A percentile compares a stretch with the other conserved stretches of the same genome.
Conservation (phyloP, 1,140 invertebrate species). For the Diprion similis region DNA sequence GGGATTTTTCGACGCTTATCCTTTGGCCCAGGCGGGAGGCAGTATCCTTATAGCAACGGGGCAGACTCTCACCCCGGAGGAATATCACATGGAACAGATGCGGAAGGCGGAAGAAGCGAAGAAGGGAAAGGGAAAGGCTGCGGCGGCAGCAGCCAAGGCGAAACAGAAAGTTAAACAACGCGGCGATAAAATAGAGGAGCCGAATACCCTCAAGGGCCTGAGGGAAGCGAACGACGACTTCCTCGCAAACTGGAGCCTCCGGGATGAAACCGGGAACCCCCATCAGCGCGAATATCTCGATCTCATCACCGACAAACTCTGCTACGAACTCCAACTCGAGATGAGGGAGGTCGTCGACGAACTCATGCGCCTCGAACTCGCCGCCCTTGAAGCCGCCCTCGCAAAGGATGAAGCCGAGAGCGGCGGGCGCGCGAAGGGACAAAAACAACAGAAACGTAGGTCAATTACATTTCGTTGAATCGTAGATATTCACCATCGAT, state of each 20-base stretch:
- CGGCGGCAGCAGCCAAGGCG: conserved; percentile 29
- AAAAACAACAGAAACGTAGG: conserved; percentile 39
- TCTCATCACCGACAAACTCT: conserved; percentile 60
- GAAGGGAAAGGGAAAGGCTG: conserved; percentile 36
- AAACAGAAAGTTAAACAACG: conserved; percentile 31
- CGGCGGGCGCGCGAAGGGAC: conserved; percentile 19
- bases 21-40: conserved; percentile 61
- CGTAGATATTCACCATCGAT: no score
- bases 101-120: conserved; percentile 33
- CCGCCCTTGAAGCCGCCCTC: conserved; percentile 60
- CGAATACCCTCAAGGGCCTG: conserved; percentile 46
- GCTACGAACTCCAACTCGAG: conserved; percentile 63
- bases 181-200: conserved; percentile 27
- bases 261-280: conserved; percentile 55
- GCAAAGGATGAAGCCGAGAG: conserved; percentile 47
- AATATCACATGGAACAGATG: conserved; percentile 53
- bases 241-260: conserved; percentile 55
- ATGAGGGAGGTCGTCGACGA: conserved; percentile 64
- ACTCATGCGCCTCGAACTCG: conserved; percentile 64
- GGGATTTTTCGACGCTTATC: conserved; percentile 63
- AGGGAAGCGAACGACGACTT: conserved; percentile 54
- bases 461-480: neutral
- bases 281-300: conserved; percentile 58
- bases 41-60: conserved; percentile 63
- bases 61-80: conserved; percentile 61